A percentile compares a stretch with the other conserved stretches of the same genome.
Conservation (phyloP, 2,797 vertebrate species). For the Nannoperca obscura region DNA sequence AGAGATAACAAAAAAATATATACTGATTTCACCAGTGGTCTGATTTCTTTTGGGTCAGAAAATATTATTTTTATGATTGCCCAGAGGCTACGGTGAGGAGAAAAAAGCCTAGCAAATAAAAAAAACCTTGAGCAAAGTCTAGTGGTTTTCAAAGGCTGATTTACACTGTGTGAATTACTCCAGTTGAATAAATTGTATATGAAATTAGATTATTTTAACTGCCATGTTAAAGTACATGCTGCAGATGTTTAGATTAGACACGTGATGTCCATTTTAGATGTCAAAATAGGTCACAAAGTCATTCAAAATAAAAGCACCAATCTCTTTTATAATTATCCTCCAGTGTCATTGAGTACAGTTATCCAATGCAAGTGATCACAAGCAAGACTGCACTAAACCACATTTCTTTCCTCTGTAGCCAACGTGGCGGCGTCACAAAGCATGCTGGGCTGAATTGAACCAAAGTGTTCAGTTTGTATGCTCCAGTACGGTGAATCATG, state of each 20-base stretch:
- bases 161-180: neutral
- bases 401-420: neutral
- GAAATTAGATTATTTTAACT: neutral
- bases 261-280: slow-evolving; percentile 17
- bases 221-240: slow-evolving; percentile 14
- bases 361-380: neutral
- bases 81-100: neutral
- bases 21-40: neutral
- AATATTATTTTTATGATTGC: slow-evolving; percentile 12
- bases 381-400: neutral
- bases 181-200: neutral
- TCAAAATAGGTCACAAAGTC: slow-evolving; percentile 21
- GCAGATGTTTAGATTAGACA: neutral
- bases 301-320: slow-evolving; percentile 6
- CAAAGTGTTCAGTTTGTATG: slow-evolving; percentile 10
- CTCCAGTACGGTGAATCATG: slow-evolving; percentile 17
- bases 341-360: neutral
- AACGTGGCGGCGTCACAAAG: slow-evolving; percentile 4
- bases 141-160: neutral
- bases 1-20: slow-evolving; percentile 4
- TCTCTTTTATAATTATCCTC: slow-evolving; percentile 1
- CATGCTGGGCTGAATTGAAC: neutral
- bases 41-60: slow-evolving; percentile 6
- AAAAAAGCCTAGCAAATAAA: neutral
- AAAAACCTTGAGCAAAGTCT: neutral